Evolutionary conservation across 2,888 invertebrate species (phyloP).

Genomic region (Lycophotia porphyrea): DNA sequence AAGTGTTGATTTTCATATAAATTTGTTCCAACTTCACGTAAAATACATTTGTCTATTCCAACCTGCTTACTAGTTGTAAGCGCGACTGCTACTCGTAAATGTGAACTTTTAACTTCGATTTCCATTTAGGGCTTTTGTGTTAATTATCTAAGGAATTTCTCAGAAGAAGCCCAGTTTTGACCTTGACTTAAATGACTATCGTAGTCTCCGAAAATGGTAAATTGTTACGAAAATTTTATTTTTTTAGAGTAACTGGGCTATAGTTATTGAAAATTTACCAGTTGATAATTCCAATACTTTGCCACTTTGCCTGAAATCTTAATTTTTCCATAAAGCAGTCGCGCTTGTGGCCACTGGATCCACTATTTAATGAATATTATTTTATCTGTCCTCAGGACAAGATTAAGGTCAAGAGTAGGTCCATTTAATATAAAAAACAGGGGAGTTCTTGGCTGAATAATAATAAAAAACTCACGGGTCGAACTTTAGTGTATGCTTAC

Average conservation of each 20-base stretch:
- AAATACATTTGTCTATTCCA: background rate
- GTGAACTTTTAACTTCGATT: background rate
- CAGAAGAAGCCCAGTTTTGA: no score
- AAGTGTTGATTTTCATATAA: background rate
- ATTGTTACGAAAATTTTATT: background rate
- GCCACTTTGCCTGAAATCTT: background rate
- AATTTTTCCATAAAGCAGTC: no score
- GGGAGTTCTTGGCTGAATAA: background rate
- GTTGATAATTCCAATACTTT: no score
- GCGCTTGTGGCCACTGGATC: background rate
- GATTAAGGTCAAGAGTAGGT: no score
- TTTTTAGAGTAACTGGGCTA: accelerated
- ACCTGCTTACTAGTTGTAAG: background rate
- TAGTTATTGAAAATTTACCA: background rate
- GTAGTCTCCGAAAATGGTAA: background rate
- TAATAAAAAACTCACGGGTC: background rate
- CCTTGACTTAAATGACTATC: no score
- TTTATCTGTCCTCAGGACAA: no score
- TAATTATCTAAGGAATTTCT: background rate
- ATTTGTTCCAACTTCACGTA: background rate
- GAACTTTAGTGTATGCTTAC: background rate
- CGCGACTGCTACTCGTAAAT: background rate
- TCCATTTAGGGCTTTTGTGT: background rate
- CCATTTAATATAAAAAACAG: background rate
- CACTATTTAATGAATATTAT: background rate